phyloP scores from a whole-genome alignment of 2,888 invertebrate genomes.

The Rotaria macrura region DNA sequence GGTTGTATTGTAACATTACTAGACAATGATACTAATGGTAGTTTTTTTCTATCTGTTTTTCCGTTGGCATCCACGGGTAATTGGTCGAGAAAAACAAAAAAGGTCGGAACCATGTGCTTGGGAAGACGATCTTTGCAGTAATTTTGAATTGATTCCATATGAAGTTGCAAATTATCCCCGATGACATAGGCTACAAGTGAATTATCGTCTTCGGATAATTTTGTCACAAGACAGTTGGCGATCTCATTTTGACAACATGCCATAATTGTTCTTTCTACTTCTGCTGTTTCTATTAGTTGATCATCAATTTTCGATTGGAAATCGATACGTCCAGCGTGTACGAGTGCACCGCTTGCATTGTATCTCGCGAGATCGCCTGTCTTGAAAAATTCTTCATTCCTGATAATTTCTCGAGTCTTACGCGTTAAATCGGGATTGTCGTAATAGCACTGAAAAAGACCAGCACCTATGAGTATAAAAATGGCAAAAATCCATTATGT shows the following conservation, averaged over 20 bases:
- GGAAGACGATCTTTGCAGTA: background rate
- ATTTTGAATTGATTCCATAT: background rate
- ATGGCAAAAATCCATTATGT: background rate
- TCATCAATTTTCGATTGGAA: background rate
- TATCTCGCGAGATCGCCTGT: background rate
- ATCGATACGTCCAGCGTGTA: background rate
- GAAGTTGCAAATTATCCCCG: background rate
- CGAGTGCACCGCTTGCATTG: background rate
- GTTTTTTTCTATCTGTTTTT: background rate
- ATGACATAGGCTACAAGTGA: background rate
- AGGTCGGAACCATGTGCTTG: background rate
- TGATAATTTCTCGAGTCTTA: background rate
- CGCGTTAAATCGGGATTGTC: background rate
- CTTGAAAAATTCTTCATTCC: background rate
- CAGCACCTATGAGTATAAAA: background rate
- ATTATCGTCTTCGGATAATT: background rate
- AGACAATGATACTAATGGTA: background rate
- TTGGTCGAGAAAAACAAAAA: background rate
- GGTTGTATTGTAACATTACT: no score
- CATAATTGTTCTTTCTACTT: background rate
- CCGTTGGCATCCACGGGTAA: background rate
- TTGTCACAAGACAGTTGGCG: background rate
- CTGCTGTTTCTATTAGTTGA: background rate
- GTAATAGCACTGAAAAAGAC: background rate
- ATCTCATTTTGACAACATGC: background rate